phyloP scores from a whole-genome alignment of 2,797 vertebrate genomes.

The Molossus alvarezi region DNA sequence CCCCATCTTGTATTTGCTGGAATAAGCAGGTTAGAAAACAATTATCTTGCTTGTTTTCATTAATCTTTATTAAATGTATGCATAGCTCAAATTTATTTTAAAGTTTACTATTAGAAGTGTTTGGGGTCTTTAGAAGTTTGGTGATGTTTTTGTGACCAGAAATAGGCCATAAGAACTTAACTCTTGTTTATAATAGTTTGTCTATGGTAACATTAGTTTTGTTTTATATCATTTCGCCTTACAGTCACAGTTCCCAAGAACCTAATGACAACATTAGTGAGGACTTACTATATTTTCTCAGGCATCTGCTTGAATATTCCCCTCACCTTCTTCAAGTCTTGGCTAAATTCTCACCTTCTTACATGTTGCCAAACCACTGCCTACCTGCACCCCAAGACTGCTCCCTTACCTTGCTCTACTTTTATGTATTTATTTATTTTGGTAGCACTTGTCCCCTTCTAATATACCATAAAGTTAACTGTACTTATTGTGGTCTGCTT shows the following conservation, averaged over 20 bases:
- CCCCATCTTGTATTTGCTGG: not conserved
- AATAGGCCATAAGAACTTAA: not conserved
- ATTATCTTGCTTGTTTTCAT: not conserved
- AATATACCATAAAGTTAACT: not conserved
- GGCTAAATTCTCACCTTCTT: not conserved
- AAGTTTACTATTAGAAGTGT: not conserved
- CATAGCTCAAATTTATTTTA: not conserved
- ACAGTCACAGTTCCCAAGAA: not conserved
- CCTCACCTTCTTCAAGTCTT: not conserved
- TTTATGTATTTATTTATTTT: not conserved
- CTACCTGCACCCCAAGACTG: not conserved
- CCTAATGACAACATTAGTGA: not conserved
- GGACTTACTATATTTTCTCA: not conserved
- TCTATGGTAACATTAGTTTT: not conserved
- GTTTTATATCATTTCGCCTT: not conserved
- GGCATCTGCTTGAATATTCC: not conserved
- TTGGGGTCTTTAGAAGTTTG: not conserved
- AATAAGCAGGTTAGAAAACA: not conserved
- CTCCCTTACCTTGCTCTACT: not conserved
- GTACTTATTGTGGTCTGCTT: not conserved
- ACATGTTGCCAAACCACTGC: not conserved
- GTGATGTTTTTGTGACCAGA: not conserved
- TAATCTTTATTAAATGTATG: not conserved
- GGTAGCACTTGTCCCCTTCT: not conserved
- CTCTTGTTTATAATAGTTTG: not conserved